Percentiles rank a stretch among this genome's conserved stretches.
These are phyloP conservation scores for Leptinotarsa tumamoca DNA, from an alignment of 2,888 invertebrate genomes.

Conservation along the genomic window DNA sequence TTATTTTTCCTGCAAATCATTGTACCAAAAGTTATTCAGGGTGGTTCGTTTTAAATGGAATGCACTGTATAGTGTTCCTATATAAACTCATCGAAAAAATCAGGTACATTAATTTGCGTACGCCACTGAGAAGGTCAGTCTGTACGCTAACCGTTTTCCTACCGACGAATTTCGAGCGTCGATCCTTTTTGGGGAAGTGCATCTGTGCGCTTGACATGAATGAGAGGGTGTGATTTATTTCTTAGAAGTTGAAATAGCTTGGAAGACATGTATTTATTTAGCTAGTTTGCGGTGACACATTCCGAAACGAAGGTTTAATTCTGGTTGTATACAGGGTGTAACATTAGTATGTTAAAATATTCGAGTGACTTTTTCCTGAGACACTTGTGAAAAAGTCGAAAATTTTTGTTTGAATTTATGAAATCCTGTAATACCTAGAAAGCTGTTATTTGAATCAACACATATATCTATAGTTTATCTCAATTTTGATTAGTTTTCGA, in stretches of 20 bases:
- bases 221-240: slow-evolving; percentile 47
- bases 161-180: slow-evolving; percentile 27
- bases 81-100: neutral
- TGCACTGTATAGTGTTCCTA: neutral
- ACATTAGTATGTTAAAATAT: too few relatives aligned
- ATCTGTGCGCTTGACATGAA: slow-evolving; percentile 47
- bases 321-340: neutral
- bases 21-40: too few relatives aligned
- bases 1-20: too few relatives aligned
- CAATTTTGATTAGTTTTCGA: too few relatives aligned
- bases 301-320: slow-evolving; percentile 17
- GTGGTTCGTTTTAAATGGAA: too few relatives aligned
- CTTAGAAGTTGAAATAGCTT: slow-evolving; percentile 20
- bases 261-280: slow-evolving; percentile 16
- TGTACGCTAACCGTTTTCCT: slow-evolving; percentile 9
- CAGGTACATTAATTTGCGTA: neutral
- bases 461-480: too few relatives aligned
- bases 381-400: too few relatives aligned
- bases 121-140: slow-evolving; percentile 24
- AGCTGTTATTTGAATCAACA: too few relatives aligned
- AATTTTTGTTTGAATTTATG: too few relatives aligned
- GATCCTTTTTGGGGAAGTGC: slow-evolving; percentile 40
- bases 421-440: too few relatives aligned
- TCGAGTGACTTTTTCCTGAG: too few relatives aligned
- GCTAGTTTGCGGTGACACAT: slow-evolving; percentile 22